Evolutionary conservation across 64 coral and sea anemone genomes (phyloP), one percentile per base, ranked within the genome.

Genomic region (Actinia equina): DNA sequence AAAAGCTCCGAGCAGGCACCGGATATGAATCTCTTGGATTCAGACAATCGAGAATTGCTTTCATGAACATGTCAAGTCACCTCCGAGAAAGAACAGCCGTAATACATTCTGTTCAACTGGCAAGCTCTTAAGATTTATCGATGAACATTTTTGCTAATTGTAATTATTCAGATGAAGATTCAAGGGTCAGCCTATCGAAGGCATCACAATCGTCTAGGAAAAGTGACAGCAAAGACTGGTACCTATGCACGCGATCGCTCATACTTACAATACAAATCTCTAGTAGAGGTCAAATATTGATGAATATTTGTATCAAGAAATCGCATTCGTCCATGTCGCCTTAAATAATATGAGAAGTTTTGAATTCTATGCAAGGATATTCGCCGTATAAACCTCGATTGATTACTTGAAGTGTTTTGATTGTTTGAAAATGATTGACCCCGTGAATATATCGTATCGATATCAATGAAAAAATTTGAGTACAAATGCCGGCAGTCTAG

Each of bases 1-100:
- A 80, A 80, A 80, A 49, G 78, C 20, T 19, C 78, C 78, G 78
- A 80, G 78, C 43, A 49, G 18, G 3, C 5, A 80, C 78, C 78
- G 78, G 78, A 80, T 80, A 80, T 80, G 78, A 80, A 80, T 71
- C 25, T 37, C 67, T 37, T 71, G 67, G 22, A 1, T 27, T 5
- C 67, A 71, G 67, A 71, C 67, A 27, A 71, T 71, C 0, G 12
- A n/a, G 8, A 8, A 13, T 37, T 71, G 22, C 5, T 25, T 71
- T 71, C 1, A 41, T 71, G 67, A 37, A 71, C 67, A 37, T 1
- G 26, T 37, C 23, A 71, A 27, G n/a, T 71, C 67, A 26, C 26
- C 67, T 11, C 67, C 67, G 6, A 71, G 67, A 37, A 71, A 7
- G 25, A 71, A 37, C 67, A 71, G 67, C 67, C 41, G 10, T 7